Evolutionary conservation across 1,140 invertebrate species (phyloP).

Genomic region (Zaprionus vittiger): DNA sequence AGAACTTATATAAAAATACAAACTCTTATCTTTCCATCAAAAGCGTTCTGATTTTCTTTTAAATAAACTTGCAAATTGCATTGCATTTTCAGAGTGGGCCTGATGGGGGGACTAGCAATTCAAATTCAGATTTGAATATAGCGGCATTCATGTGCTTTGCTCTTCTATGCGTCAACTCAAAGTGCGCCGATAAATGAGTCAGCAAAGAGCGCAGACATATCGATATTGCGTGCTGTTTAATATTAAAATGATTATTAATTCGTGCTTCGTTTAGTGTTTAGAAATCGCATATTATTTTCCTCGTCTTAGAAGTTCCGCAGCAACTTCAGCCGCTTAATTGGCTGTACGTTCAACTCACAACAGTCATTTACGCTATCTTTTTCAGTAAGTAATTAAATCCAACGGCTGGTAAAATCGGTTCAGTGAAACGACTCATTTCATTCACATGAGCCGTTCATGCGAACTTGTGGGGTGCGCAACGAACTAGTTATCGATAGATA

Average conservation of each 20-base stretch:
- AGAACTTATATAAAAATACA: slow-evolving; percentile 81
- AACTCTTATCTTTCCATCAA: slow-evolving; percentile 80
- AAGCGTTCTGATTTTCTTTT: slow-evolving; percentile 24
- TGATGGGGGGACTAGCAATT: background rate
- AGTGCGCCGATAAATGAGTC: background rate
- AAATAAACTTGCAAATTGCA: background rate
- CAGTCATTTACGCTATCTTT: too few species aligned
- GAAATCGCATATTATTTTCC: too few species aligned
- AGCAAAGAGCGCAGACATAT: background rate
- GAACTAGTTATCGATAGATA: slow-evolving; percentile 5
- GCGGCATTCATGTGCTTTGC: slow-evolving; percentile 12
- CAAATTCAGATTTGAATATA: slow-evolving; percentile 19
- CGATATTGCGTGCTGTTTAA: background rate
- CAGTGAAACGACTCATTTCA: background rate
- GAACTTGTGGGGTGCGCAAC: background rate
- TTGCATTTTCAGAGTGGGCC: background rate
- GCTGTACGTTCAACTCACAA: too few species aligned
- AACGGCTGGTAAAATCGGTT: background rate
- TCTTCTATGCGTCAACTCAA: background rate
- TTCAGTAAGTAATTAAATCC: background rate
- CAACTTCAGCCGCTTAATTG: too few species aligned
- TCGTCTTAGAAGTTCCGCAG: too few species aligned
- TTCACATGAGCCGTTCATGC: background rate
- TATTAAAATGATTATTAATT: background rate
- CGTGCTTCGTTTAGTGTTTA: too few species aligned